Evolutionary conservation across 2,888 invertebrate species (phyloP).

Genomic region (Phaedon cochleariae): DNA sequence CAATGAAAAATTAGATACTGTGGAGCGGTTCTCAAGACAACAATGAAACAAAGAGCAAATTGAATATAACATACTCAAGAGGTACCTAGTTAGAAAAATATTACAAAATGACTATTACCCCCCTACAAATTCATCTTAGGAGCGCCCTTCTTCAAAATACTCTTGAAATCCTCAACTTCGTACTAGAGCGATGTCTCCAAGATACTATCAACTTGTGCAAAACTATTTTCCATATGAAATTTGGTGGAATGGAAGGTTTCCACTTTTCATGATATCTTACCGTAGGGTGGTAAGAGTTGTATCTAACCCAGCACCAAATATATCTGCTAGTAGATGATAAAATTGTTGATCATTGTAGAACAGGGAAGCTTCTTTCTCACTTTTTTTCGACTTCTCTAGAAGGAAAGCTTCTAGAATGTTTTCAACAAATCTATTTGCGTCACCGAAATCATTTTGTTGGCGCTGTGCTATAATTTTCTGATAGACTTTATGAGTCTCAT

Average conservation of each 20-base stretch:
- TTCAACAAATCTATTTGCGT: conserved; percentile 4
- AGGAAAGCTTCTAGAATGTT: conserved; percentile 72
- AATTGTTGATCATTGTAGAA: conserved; percentile 75
- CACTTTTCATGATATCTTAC: conserved; percentile 47
- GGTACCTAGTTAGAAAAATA: too few species aligned
- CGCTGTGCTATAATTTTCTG: conserved; percentile 71
- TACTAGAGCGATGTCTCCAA: too few species aligned
- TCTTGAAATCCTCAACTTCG: too few species aligned
- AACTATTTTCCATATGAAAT: too few species aligned
- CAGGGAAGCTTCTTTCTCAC: conserved; percentile 53
- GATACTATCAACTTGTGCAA: too few species aligned
- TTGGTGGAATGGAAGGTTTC: background rate
- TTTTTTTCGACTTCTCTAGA: conserved; percentile 67
- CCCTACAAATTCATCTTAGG: too few species aligned
- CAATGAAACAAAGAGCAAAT: too few species aligned
- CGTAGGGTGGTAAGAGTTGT: conserved; percentile 81
- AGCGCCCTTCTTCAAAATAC: too few species aligned
- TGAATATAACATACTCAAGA: too few species aligned
- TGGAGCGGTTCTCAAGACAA: too few species aligned
- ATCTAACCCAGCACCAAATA: conserved; percentile 88
- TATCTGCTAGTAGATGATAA: conserved; percentile 78
- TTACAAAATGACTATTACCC: too few species aligned
- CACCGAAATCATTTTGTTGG: conserved; percentile 27
- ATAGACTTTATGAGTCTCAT: conserved; percentile 77
- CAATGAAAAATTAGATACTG: too few species aligned